A percentile compares a stretch with the other conserved stretches of the same genome.
Conservation (phyloP, 2,888 invertebrate genomes). For the Campoplex capitator region DNA sequence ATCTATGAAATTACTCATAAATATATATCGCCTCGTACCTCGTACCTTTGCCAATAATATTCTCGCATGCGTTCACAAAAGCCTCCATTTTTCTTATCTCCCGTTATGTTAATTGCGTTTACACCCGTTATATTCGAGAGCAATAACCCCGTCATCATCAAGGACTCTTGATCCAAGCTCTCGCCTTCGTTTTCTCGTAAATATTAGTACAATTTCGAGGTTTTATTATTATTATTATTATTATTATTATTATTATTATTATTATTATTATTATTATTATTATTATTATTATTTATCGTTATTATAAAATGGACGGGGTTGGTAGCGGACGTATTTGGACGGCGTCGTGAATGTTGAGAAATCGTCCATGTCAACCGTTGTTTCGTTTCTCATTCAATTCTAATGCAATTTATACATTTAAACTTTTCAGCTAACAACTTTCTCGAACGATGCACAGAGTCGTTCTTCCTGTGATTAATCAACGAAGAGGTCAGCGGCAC, state of each 20-base stretch:
- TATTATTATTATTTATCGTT: neutral
- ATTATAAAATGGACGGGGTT: neutral
- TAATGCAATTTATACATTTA: neutral
- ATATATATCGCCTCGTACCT: slow-evolving; percentile 32
- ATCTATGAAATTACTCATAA: slow-evolving; percentile 58
- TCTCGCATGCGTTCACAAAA: slow-evolving; percentile 45
- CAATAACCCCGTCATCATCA: slow-evolving; percentile 61
- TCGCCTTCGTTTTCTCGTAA: slow-evolving; percentile 24
- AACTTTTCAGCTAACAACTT: neutral
- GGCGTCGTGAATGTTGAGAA: neutral
- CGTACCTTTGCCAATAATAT: slow-evolving; percentile 21
- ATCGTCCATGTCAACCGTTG: neutral
- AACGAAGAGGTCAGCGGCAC: neutral
- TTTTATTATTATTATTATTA: slow-evolving; percentile 27
- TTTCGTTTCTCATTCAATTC: neutral
- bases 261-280: slow-evolving; percentile 22
- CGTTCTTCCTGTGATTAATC: neutral
- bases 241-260: neutral
- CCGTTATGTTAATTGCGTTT: slow-evolving; percentile 63
- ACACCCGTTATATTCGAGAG: slow-evolving; percentile 60
- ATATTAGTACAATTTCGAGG: slow-evolving; percentile 36
- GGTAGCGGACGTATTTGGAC: neutral
- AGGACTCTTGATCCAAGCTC: slow-evolving; percentile 55
- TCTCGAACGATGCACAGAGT: slow-evolving; percentile 2
- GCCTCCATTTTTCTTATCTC: slow-evolving; percentile 64